Base-by-base conservation (phyloP, 2,113 vertebrate genomes). In the Myotis lucifugus region DNA sequence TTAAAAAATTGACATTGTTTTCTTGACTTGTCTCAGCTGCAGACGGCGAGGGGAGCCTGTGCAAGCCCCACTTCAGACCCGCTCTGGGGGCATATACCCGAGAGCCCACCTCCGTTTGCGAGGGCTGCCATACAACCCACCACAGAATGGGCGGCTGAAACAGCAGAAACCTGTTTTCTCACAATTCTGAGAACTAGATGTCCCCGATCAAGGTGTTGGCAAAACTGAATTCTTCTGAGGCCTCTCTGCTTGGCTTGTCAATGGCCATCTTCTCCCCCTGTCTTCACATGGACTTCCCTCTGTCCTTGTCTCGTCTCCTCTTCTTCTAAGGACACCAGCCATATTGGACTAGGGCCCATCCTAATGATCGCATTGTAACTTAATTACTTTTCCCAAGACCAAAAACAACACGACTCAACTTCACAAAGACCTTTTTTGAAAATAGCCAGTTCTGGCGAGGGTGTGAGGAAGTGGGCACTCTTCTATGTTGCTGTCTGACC, bases 401-500 rank as follows among this genome's bases (percentile, higher is more conserved):
- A 19, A 84, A 91, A 81, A 37, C 23, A 56, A 18, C 32, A 70
- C 5, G 25, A 70, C 25, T 77, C 10, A 21, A 69, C 4, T 76
- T 67, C 56, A 85, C 34, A 11, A 73, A 67, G 52, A 61, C 48
- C 34, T 88, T 84, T 96, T 91, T n/a, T 10, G 34, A 46, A 85
- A 69, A 83, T 32, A 37, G 61, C 23, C 66, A 29, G 10, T 14
- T 40, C 81, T 88, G 21, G 52, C 7, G 15, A 91, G 10, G 21
- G 25, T 23, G 15, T 19, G 9, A 88, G 32, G 93, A 85, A 54
- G 52, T 5, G 9, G 48, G 50, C 10, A 3, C 8, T 34, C 7
- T 3, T 37, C 67, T n/a, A 1, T 4, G 3, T 23, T 10, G 4
- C 37, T 0, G 0, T 40, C 56, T 9, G 5, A 32, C 21, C 3